phyloP scores from a whole-genome alignment of 2,113 vertebrate species.

The Pantherophis guttatus region DNA sequence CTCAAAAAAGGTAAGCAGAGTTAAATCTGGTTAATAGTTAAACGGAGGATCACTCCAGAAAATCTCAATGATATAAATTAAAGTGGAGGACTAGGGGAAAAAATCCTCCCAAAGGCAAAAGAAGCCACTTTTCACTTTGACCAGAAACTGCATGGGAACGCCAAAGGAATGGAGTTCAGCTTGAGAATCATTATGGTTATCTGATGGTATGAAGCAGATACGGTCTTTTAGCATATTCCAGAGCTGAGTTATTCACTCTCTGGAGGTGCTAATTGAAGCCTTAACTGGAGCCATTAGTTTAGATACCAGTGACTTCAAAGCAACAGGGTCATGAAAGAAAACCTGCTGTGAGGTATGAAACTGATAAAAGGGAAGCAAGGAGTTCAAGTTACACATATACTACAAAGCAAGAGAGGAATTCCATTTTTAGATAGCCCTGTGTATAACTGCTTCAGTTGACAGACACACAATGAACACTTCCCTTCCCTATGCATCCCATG shows the following conservation, averaged over 20 bases:
- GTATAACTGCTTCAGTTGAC: not conserved
- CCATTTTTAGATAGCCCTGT: not conserved
- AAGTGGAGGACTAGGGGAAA: not conserved
- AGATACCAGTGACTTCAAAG: not conserved
- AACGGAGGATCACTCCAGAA: not conserved
- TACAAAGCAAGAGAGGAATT: not conserved
- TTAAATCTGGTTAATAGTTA: not conserved
- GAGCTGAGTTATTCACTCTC: constrained; percentile 8
- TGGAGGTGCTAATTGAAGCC: not conserved
- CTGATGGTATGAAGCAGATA: constrained; percentile 9
- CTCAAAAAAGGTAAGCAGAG: not conserved
- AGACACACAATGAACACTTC: not conserved
- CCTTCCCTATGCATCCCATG: not conserved
- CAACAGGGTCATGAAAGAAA: not conserved
- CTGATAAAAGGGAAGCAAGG: not conserved
- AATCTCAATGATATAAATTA: not conserved
- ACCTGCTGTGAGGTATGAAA: not conserved
- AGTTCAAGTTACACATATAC: not conserved
- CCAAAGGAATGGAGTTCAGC: not conserved
- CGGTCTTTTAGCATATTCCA: not conserved
- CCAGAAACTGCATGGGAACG: not conserved
- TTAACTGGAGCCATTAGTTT: not conserved
- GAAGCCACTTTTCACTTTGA: not conserved
- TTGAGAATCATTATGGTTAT: not conserved
- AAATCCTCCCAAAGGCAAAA: not conserved